Base-by-base conservation (phyloP, 2,888 invertebrate genomes). In the Mesorhabditis spiculigera region DNA sequence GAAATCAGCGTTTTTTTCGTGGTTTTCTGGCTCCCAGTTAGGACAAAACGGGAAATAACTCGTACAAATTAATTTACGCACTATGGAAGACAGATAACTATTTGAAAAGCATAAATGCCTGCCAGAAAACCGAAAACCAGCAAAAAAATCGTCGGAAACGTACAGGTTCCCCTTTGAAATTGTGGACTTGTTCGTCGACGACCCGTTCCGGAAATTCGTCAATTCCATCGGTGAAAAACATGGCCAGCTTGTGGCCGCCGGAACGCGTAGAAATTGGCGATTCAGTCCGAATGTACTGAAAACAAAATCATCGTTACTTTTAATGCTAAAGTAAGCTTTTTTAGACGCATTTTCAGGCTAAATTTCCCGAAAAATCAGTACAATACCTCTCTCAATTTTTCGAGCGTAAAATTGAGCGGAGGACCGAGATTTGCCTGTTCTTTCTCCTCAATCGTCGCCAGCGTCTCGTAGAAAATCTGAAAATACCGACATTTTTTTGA, bases 171-270 rank as follows among this genome's bases (percentile, higher is more conserved):
- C 70, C 68, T 42, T 72, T 71, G 44, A 72, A 58, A 5, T 71
- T 72, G 16, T 65, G 68, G 61, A 81, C 75, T 44, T 79, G 86
- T 72, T 87, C 84, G 63, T 87, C 82, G 10, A 89, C 83, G 43
- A 88, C 86, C 4, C 87, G 87, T 69, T 87, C 86, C 0, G 89
- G 88, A 82, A 87, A 87, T 73, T 89, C 89, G 16, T 89, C 88
- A 13, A 89, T 88, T 4, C 89, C 89, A 81, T 90, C 90, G 41
- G 89, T 89, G 76, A 90, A 86, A 65, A 90, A 81, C 86, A 90
- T 88, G 62, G 90, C 87, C 66, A 89, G 86, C 73, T 87, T 86
- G 83, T 89, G 89, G 75, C 90, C 89, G 66, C 87, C 87, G 4
- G 89, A 77, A n/a, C 79, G 72, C 58, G 58, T 10, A 1, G 58